phyloP scores from a whole-genome alignment of 2,888 invertebrate species.

The Epiblema foenella region DNA sequence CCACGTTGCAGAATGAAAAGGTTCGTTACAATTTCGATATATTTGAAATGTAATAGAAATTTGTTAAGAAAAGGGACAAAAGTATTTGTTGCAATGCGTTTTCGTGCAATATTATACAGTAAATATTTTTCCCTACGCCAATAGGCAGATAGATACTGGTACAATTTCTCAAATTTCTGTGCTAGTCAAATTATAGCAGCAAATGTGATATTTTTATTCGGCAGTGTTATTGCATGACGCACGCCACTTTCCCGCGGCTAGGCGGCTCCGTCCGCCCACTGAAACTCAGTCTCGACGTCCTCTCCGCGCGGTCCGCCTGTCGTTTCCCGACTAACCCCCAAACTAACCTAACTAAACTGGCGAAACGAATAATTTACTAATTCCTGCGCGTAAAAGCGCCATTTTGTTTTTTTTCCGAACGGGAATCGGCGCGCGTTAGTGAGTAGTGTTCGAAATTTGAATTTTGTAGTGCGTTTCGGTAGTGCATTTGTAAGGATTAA shows the following conservation, averaged over 20 bases:
- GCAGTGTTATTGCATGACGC: slow-evolving; percentile 70
- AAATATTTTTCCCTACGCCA: not conserved
- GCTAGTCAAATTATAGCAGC: slow-evolving; percentile 4
- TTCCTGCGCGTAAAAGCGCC: slow-evolving; percentile 55
- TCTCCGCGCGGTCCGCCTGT: slow-evolving; percentile 85
- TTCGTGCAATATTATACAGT: not conserved
- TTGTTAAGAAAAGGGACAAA: not conserved
- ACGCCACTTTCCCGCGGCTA: slow-evolving; percentile 56
- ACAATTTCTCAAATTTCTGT: not conserved
- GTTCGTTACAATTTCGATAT: too few relatives aligned
- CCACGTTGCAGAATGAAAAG: too few relatives aligned
- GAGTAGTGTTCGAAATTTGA: slow-evolving; percentile 63
- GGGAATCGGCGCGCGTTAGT: slow-evolving; percentile 68
- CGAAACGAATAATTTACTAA: slow-evolving; percentile 48
- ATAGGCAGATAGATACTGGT: not conserved
- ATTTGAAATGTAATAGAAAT: not conserved
- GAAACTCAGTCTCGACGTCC: slow-evolving; percentile 83
- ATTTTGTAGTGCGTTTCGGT: slow-evolving; percentile 65
- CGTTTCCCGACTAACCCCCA: slow-evolving; percentile 66
- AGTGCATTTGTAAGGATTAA: slow-evolving; percentile 62
- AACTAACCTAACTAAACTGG: slow-evolving; percentile 47
- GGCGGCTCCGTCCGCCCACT: slow-evolving; percentile 77
- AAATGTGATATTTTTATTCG: slow-evolving; percentile 26
- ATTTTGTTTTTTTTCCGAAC: slow-evolving; percentile 55
- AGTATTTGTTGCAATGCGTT: not conserved